These are phyloP conservation scores for Nomada goodeniana DNA, from an alignment of 2,888 invertebrate species.

Conservation along the genomic window DNA sequence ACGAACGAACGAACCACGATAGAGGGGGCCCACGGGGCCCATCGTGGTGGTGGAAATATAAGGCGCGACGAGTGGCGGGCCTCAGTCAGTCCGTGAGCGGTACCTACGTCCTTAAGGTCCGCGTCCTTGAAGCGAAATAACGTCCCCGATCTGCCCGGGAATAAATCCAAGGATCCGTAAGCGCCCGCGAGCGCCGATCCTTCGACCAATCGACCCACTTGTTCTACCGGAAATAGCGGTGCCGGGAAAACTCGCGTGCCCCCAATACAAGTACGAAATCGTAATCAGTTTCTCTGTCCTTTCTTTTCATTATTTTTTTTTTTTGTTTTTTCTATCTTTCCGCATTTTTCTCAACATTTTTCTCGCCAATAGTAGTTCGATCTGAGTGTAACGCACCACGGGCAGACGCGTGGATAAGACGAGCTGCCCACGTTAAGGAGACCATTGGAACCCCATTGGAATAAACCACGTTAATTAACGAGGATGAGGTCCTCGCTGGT, in stretches of 20 bases:
- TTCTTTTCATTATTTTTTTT: no score
- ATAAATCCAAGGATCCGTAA: conserved; percentile 22
- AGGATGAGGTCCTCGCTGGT: conserved; percentile 81
- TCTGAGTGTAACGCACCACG: conserved; percentile 9
- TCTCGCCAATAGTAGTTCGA: not conserved
- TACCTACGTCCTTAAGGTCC: conserved; percentile 81
- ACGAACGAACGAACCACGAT: conserved; percentile 45
- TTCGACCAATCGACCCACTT: not conserved
- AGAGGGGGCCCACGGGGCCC: conserved; percentile 64
- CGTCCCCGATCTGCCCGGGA: conserved; percentile 33
- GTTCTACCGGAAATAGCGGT: conserved; percentile 39
- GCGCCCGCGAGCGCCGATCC: conserved; percentile 42
- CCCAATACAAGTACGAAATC: no score
- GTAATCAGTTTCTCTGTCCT: no score
- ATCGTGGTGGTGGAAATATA: conserved; percentile 83
- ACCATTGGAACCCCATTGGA: not conserved
- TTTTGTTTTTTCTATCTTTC: no score
- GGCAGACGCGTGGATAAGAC: conserved; percentile 28
- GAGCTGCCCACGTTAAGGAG: not conserved
- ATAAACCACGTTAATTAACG: conserved; percentile 26
- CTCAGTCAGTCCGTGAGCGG: conserved; percentile 83
- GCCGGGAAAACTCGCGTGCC: conserved; percentile 8
- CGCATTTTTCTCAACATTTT: no score
- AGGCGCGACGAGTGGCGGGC: conserved; percentile 79
- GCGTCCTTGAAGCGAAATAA: conserved; percentile 68